Evolutionary conservation across 37 sponge, comb jelly and placozoan genomes (phyloP).

Genomic region (Oopsacas minuta): DNA sequence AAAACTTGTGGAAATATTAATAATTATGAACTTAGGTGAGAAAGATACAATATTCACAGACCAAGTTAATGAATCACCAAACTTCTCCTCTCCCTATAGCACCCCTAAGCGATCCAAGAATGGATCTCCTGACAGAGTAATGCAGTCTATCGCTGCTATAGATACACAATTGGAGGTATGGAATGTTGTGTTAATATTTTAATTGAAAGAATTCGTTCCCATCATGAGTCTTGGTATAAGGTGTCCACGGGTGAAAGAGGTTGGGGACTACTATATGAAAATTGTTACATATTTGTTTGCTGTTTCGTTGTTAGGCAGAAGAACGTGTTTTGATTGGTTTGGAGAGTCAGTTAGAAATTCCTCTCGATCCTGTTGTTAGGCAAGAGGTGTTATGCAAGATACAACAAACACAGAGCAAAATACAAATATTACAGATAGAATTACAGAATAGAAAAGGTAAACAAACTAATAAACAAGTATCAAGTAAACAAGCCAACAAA

Average conservation of each 20-base stretch:
- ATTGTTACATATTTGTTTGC: background rate
- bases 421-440: background rate
- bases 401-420: background rate
- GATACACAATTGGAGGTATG: background rate
- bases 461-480: no score
- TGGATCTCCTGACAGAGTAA: background rate
- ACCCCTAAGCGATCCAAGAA: background rate
- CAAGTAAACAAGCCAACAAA: no score
- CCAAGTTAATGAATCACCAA: background rate
- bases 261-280: background rate
- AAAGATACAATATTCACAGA: background rate
- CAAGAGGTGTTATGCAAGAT: background rate
- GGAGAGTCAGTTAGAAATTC: background rate
- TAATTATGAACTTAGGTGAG: no score
- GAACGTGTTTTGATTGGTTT: background rate
- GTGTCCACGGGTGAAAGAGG: no score
- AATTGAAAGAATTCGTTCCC: no score
- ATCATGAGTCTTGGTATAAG: no score
- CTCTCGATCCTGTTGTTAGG: background rate
- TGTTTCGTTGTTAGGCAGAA: background rate
- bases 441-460: slow-evolving; percentile 17
- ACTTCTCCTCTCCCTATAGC: background rate
- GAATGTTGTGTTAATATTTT: background rate
- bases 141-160: slow-evolving; percentile 1
- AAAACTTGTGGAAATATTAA: no score